Base-by-base conservation (phyloP, 2,888 invertebrate genomes). In the Eulithis prunata region DNA sequence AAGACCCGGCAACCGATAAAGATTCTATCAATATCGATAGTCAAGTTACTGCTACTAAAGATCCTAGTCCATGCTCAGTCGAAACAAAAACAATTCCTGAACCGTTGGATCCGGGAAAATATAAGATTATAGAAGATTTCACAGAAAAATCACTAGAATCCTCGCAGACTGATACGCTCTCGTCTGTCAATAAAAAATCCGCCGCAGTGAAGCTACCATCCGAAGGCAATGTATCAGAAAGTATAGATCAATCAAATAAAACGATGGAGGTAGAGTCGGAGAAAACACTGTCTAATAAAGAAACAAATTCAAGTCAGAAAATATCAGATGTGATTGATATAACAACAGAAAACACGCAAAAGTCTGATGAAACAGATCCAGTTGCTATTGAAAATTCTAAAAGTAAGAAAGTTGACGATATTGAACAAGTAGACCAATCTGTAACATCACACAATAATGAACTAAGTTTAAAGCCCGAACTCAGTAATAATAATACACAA, bases 291-390 rank as follows among this genome's bases (percentile, higher is more conserved):
- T 13, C 8, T 28, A 14, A 0, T 51, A 45, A 45, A 43, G 21
- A 62, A 62, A 62, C 45, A 45, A 52, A 21, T 38, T 21, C 38
- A 21, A 32, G 38, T 38, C 3, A 4, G 10, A 13, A 47, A 4
- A 14, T 38, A 38, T 41, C 10, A 38, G n/a, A 47, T 12, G 1
- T 11, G 4, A 41, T 28, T 32, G 32, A 14, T n/a, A 8, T 4
- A 47, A 61, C 49, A 49, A 41, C 47, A 28, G 41, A 47, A 54
- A 55, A 21, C 13, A 51, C 8, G 1, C 12, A 21, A 47, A 36
- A 41, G 11, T 7, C 13, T 41, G 11, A 4, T 21, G 21, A 47
- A 10, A 21, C 21, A n/a, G 14, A 32, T n/a, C 12, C 32, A 52
- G 6, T 32, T 28, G 51, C 11, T 12, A 52, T 32, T 32, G n/a